Conservation (phyloP, 2,888 invertebrate genomes). For the Drosophila setosimentum region DNA sequence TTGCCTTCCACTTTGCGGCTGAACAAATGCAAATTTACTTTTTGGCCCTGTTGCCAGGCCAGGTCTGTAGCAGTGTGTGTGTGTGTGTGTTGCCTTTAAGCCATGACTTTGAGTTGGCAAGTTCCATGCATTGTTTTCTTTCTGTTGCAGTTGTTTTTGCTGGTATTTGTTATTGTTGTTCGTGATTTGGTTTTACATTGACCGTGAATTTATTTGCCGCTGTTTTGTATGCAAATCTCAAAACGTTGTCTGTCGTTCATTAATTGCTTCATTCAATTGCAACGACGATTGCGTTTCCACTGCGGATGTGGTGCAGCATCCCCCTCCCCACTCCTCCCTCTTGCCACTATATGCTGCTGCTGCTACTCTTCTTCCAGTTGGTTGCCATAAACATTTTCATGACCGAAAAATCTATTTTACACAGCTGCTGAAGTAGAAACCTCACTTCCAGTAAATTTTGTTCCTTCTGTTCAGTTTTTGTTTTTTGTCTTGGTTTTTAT, state of each 20-base stretch:
- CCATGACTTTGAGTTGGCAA: conserved; percentile 28
- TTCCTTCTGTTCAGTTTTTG: not conserved
- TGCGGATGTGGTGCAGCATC: conserved; percentile 33
- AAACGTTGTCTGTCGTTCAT: conserved; percentile 36
- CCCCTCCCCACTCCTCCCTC: not conserved
- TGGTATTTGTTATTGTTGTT: conserved; percentile 30
- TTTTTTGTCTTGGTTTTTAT: conserved; percentile 1
- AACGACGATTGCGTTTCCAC: conserved; percentile 21
- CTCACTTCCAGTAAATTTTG: conserved; percentile 9
- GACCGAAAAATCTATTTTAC: conserved; percentile 37
- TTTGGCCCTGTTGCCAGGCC: conserved; percentile 68
- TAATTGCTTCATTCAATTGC: conserved; percentile 63
- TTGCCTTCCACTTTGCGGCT: conserved; percentile 54
- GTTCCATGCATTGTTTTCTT: conserved; percentile 33
- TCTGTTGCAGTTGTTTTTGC: conserved; percentile 20
- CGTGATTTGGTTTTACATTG: conserved; percentile 66
- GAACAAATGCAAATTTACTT: conserved; percentile 60
- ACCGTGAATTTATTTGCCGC: conserved; percentile 68
- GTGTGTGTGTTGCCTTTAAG: conserved; percentile 8
- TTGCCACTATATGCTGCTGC: too few relatives aligned
- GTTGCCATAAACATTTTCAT: conserved; percentile 41
- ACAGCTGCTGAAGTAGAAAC: conserved; percentile 19
- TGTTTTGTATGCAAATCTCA: conserved; percentile 59
- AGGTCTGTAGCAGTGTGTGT: conserved; percentile 16
- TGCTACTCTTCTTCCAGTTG: not conserved